phyloP scores from a whole-genome alignment of 2,888 invertebrate genomes.

The Cryptus viduatorius region DNA sequence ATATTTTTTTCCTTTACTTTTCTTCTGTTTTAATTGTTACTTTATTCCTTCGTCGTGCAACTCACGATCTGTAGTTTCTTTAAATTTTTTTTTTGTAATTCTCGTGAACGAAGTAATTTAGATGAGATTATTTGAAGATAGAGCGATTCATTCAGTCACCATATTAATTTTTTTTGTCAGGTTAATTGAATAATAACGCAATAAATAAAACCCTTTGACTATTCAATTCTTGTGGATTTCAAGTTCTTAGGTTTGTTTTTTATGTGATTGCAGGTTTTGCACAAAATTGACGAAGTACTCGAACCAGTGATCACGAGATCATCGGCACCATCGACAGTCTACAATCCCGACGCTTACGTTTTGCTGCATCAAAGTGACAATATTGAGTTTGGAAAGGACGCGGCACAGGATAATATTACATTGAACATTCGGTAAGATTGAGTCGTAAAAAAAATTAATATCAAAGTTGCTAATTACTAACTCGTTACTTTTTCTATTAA shows the following conservation, averaged over 20 bases:
- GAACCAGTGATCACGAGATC: conserved; percentile 89
- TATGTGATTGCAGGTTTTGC: conserved; percentile 89
- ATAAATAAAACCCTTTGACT: background rate
- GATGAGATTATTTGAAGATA: background rate
- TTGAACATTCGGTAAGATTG: conserved; percentile 89
- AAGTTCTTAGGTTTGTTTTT: conserved; percentile 13
- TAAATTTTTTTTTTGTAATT: background rate
- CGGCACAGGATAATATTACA: background rate
- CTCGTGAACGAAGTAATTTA: background rate
- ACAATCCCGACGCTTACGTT: conserved; percentile 93
- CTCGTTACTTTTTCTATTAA: too few relatives aligned
- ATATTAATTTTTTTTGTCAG: background rate
- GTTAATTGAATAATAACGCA: background rate
- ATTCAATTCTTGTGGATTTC: background rate
- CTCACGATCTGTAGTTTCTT: conserved; percentile 22
- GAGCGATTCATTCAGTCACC: background rate
- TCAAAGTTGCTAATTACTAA: too few relatives aligned
- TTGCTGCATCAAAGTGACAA: conserved; percentile 92
- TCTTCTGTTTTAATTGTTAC: conserved; percentile 48
- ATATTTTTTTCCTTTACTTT: conserved; percentile 62
- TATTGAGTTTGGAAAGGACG: conserved; percentile 88
- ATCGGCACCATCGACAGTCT: conserved; percentile 88
- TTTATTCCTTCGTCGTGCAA: conserved; percentile 20
- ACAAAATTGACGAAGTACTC: conserved; percentile 95
- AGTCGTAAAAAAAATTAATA: too few relatives aligned